Percentiles rank a stretch among this genome's conserved stretches.
These are phyloP conservation scores for Formicarius rufipectus DNA, from an alignment of 2,113 vertebrate species.

Conservation along the genomic window DNA sequence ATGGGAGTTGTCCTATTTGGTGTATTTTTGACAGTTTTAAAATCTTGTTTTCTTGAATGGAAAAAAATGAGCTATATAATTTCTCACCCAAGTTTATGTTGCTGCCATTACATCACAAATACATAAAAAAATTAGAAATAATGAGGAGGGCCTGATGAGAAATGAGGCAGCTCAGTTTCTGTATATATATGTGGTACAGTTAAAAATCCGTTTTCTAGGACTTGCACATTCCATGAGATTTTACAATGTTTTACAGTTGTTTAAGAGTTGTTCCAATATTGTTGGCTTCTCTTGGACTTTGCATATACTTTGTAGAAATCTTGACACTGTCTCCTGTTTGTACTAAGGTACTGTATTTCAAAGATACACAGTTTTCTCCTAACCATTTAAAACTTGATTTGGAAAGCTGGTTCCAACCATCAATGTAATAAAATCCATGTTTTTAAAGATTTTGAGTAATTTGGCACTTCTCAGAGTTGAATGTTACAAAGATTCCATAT, in stretches of 20 bases:
- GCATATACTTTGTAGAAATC: not conserved
- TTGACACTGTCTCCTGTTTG: not conserved
- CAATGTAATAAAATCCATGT: not conserved
- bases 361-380: not conserved
- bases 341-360: not conserved
- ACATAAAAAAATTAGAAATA: not conserved
- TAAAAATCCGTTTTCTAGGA: not conserved
- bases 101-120: not conserved
- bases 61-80: not conserved
- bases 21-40: conserved; percentile 21
- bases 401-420: not conserved
- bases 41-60: not conserved
- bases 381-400: not conserved
- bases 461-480: not conserved
- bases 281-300: not conserved
- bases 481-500: not conserved
- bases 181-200: not conserved
- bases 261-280: not conserved
- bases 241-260: not conserved
- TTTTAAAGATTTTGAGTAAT: not conserved
- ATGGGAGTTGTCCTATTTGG: conserved; percentile 18
- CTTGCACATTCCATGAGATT: conserved; percentile 15
- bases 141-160: not conserved
- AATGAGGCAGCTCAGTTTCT: not conserved
- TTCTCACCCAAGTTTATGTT: conserved; percentile 6